phyloP scores from a whole-genome alignment of 2,888 invertebrate species.

The Thera obeliscata region DNA sequence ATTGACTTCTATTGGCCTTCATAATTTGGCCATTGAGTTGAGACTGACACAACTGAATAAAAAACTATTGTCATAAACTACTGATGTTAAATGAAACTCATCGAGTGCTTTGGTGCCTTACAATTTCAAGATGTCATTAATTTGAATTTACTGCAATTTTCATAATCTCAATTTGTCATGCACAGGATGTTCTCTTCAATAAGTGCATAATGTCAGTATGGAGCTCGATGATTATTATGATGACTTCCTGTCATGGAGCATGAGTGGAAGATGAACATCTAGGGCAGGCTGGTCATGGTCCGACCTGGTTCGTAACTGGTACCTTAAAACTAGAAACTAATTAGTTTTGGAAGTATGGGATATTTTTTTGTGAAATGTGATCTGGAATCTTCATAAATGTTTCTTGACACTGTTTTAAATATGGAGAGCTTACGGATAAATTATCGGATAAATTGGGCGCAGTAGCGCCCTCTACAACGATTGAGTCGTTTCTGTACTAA shows the following conservation, averaged over 20 bases:
- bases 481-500: no score
- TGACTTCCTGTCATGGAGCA: slow-evolving; percentile 57
- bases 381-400: no score
- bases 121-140: background rate
- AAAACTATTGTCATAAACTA: slow-evolving; percentile 3
- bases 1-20: slow-evolving; percentile 25
- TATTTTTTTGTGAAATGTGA: background rate
- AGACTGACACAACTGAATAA: background rate
- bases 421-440: no score
- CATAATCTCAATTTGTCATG: background rate
- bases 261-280: slow-evolving; percentile 32
- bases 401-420: no score
- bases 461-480: no score
- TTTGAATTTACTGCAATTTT: background rate
- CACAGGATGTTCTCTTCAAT: slow-evolving; percentile 49
- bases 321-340: slow-evolving; percentile 20
- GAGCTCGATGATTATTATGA: slow-evolving; percentile 56
- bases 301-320: slow-evolving; percentile 7
- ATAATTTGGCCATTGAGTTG: slow-evolving; percentile 4
- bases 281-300: slow-evolving; percentile 34
- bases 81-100: slow-evolving; percentile 3
- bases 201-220: slow-evolving; percentile 53
- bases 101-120: background rate
- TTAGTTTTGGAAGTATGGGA: no score
- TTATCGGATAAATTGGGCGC: no score